Conservation (phyloP, 53 echinoderm and acorn worm species). For the Arbacia lixula region DNA sequence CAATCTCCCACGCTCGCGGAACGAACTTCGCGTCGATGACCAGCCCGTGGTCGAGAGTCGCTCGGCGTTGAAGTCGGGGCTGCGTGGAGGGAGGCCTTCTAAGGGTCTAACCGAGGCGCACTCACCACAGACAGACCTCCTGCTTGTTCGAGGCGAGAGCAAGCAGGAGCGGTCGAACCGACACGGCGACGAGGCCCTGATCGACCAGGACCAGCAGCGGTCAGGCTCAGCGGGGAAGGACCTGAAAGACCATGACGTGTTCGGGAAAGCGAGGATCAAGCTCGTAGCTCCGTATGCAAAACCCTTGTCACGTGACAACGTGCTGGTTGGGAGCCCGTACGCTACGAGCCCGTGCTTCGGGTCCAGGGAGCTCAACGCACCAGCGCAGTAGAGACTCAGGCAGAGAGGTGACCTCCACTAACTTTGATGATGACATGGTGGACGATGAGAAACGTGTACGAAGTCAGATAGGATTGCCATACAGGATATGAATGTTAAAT, state of each 20-base stretch:
- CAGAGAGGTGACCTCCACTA: too few relatives aligned
- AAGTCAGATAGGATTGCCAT: too few relatives aligned
- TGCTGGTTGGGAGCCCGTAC: slow-evolving; percentile 32
- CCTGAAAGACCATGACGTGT: neutral
- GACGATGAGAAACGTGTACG: too few relatives aligned
- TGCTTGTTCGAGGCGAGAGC: slow-evolving; percentile 26
- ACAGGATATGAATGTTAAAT: too few relatives aligned
- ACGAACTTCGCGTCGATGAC: neutral
- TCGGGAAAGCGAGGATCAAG: slow-evolving; percentile 30
- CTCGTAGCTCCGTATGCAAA: slow-evolving; percentile 20
- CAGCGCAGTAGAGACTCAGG: too few relatives aligned
- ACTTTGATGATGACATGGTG: too few relatives aligned
- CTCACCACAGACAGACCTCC: neutral
- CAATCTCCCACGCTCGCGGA: neutral
- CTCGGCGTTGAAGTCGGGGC: slow-evolving; percentile 1
- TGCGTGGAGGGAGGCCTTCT: neutral
- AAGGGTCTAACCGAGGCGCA: slow-evolving; percentile 1
- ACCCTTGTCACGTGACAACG: slow-evolving; percentile 24
- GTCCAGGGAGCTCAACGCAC: neutral
- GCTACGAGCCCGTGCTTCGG: slow-evolving; percentile 10
- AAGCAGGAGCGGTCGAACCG: slow-evolving; percentile 1
- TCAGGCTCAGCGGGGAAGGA: neutral
- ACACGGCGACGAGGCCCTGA: neutral
- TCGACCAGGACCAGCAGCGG: neutral
- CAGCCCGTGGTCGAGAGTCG: neutral